Evolutionary conservation across 2,797 vertebrate species (phyloP).

Genomic region (Gymnopithys bicolor): DNA sequence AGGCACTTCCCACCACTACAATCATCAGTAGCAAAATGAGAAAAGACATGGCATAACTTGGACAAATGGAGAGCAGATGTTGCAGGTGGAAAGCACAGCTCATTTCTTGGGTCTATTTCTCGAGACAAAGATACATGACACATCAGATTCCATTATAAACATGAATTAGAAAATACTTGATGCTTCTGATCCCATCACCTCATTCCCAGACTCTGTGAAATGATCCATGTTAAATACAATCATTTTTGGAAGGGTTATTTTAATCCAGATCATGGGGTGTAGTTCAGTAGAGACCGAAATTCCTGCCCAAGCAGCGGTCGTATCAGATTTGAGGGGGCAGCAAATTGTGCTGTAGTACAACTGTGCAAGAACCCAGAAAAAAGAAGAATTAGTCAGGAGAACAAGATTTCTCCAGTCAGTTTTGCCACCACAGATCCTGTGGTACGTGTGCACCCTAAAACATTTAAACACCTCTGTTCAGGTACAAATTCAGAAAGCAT

Average conservation of each 20-base stretch:
- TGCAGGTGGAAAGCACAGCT: not conserved
- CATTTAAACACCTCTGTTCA: not conserved
- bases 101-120: not conserved
- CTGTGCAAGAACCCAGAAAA: not conserved
- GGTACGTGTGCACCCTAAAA: not conserved
- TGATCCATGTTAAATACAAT: not conserved
- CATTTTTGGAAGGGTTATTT: conserved; percentile 32
- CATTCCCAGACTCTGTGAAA: not conserved
- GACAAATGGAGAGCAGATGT: not conserved
- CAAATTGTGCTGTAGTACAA: not conserved
- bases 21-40: not conserved
- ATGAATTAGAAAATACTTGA: not conserved
- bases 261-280: not conserved
- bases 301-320: not conserved
- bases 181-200: not conserved
- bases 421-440: not conserved
- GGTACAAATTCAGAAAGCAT: not conserved
- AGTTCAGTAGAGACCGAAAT: not conserved
- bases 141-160: not conserved
- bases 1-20: not conserved
- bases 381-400: not conserved
- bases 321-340: not conserved
- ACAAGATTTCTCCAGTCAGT: not conserved
- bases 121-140: not conserved
- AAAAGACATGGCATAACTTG: not conserved